These are phyloP conservation scores for Epinotia brunnichana DNA, from an alignment of 2,888 invertebrate species.

Conservation along the genomic window DNA sequence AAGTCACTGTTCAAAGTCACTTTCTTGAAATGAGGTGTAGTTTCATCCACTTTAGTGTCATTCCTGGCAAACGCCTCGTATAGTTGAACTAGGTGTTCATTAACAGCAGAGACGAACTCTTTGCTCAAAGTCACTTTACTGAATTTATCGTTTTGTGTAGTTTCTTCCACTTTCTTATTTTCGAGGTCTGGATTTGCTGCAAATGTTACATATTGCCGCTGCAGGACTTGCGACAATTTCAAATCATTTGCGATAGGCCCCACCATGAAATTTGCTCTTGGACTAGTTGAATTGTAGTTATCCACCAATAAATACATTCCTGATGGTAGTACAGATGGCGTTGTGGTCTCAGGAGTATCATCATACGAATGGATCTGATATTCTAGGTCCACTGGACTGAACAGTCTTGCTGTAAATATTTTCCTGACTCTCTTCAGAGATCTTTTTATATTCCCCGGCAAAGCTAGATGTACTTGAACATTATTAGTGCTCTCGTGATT, in stretches of 20 bases:
- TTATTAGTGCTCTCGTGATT: constrained; percentile 53
- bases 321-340: constrained; percentile 50
- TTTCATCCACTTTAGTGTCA: neutral
- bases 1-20: neutral
- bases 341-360: constrained; percentile 42
- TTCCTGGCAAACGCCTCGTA: constrained; percentile 46
- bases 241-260: constrained; percentile 56
- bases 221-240: constrained; percentile 35
- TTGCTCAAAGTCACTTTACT: constrained; percentile 59
- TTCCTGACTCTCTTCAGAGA: constrained; percentile 61
- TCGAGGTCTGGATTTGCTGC: neutral
- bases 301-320: constrained; percentile 66
- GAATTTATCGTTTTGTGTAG: constrained; percentile 48
- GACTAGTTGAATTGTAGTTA: constrained; percentile 50
- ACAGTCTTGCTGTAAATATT: constrained; percentile 69
- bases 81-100: constrained; percentile 59
- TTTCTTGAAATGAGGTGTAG: constrained; percentile 2
- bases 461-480: constrained; percentile 69
- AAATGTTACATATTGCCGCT: neutral
- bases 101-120: constrained; percentile 62
- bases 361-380: constrained; percentile 68
- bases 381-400: constrained; percentile 68
- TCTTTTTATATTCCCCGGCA: constrained; percentile 60
- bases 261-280: constrained; percentile 54
- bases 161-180: constrained; percentile 47